phyloP scores from a whole-genome alignment of 2,888 invertebrate genomes.

The Thymelicus lineola region DNA sequence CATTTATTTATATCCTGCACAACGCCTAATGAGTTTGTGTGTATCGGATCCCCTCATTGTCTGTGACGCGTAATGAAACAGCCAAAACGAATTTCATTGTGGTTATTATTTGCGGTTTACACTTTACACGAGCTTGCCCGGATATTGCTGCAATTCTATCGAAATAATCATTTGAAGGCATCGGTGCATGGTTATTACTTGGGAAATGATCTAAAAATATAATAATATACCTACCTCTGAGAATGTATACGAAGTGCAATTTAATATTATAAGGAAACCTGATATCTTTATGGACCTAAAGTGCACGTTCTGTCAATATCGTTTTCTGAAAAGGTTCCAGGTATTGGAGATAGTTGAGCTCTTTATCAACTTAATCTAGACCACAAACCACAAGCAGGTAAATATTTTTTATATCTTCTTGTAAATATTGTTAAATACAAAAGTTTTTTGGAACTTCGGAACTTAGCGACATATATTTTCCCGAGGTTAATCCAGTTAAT shows the following conservation, averaged over 20 bases:
- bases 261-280: neutral
- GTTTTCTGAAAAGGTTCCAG: too few species aligned
- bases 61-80: conserved; percentile 72
- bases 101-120: conserved; percentile 70
- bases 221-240: neutral
- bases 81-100: conserved; percentile 66
- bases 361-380: too few species aligned
- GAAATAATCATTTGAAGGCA: conserved; percentile 23
- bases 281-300: neutral
- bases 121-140: conserved; percentile 42
- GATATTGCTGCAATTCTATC: conserved; percentile 41
- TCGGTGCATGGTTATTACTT: conserved; percentile 9
- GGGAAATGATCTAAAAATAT: conserved; percentile 10
- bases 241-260: neutral
- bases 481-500: neutral
- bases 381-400: too few species aligned
- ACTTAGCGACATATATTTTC: too few species aligned
- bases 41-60: conserved; percentile 60
- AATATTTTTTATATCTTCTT: too few species aligned
- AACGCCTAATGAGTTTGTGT: conserved; percentile 35
- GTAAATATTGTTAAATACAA: too few species aligned
- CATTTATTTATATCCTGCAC: conserved; percentile 15
- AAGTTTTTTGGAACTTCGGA: too few species aligned
- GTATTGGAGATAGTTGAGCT: too few species aligned
- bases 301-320: neutral